These are phyloP conservation scores for Misgurnus mizolepis DNA, from an alignment of 2,113 vertebrate genomes.

Conservation along the genomic window DNA sequence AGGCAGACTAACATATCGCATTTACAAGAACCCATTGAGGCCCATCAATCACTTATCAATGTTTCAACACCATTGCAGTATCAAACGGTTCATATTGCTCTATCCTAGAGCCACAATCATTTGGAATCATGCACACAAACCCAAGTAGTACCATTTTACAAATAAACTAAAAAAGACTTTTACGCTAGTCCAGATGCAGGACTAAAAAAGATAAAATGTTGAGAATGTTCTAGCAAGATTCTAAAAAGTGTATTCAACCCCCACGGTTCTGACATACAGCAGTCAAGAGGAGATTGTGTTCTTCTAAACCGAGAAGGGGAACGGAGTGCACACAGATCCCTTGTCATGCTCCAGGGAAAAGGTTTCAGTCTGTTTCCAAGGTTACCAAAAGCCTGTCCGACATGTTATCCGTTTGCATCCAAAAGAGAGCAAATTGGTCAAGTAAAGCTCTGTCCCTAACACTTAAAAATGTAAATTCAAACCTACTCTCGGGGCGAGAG, in stretches of 20 bases:
- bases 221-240: slow-evolving; percentile 50
- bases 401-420: slow-evolving; percentile 76
- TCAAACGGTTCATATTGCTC: slow-evolving; percentile 13
- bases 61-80: slow-evolving; percentile 9
- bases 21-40: slow-evolving; percentile 20
- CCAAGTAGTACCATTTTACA: background rate
- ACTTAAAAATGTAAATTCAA: slow-evolving; percentile 74
- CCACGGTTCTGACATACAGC: slow-evolving; percentile 55
- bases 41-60: slow-evolving; percentile 28
- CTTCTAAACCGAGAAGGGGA: slow-evolving; percentile 61
- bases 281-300: slow-evolving; percentile 66
- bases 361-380: slow-evolving; percentile 78
- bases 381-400: slow-evolving; percentile 78
- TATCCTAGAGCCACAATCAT: background rate
- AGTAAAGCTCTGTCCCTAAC: slow-evolving; percentile 62
- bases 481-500: slow-evolving; percentile 64
- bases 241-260: slow-evolving; percentile 63
- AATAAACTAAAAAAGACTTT: background rate
- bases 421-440: slow-evolving; percentile 70
- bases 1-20: slow-evolving; percentile 1
- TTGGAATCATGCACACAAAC: background rate
- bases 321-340: slow-evolving; percentile 71
- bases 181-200: background rate
- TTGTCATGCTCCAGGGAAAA: slow-evolving; percentile 73
- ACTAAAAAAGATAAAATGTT: slow-evolving; percentile 1